phyloP scores from a whole-genome alignment of 2,888 invertebrate genomes.

The Tolmerus cingulatus region DNA sequence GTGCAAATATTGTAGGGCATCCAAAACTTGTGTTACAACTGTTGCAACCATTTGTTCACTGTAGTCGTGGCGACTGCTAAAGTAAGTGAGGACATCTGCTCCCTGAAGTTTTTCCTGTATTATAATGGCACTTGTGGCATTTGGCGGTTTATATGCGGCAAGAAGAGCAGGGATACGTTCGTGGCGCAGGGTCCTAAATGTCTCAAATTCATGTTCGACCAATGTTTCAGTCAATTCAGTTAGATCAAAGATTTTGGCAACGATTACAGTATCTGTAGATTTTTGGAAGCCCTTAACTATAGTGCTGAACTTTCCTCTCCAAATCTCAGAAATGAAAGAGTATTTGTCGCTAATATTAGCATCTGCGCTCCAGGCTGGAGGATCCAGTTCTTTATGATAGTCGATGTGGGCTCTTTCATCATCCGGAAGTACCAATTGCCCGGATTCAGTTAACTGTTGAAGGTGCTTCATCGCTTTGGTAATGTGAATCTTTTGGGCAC shows the following conservation, averaged over 20 bases:
- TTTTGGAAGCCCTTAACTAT: constrained; percentile 85
- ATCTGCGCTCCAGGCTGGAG: constrained; percentile 76
- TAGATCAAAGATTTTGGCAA: constrained; percentile 83
- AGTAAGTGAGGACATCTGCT: constrained; percentile 87
- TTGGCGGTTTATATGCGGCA: constrained; percentile 75
- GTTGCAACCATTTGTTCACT: constrained; percentile 91
- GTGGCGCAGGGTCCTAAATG: constrained; percentile 81
- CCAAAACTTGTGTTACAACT: constrained; percentile 85
- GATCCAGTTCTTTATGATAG: constrained; percentile 77
- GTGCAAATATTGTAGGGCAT: constrained; percentile 93
- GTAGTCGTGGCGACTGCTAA: constrained; percentile 88
- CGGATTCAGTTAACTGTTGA: constrained; percentile 85
- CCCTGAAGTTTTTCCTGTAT: constrained; percentile 88
- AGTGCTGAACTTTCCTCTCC: constrained; percentile 85
- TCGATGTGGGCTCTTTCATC: constrained; percentile 72
- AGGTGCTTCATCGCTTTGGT: constrained; percentile 84
- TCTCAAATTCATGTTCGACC: constrained; percentile 84
- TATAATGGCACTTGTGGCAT: constrained; percentile 74
- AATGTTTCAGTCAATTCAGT: constrained; percentile 71
- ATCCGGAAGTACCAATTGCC: constrained; percentile 74
- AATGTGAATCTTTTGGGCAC: constrained; percentile 78
- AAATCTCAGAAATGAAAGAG: constrained; percentile 85
- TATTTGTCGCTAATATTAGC: constrained; percentile 77
- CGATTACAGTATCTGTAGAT: constrained; percentile 76
- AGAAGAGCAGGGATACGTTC: constrained; percentile 83